phyloP scores from a whole-genome alignment of 2,888 invertebrate species.

The Pandemis heparana region DNA sequence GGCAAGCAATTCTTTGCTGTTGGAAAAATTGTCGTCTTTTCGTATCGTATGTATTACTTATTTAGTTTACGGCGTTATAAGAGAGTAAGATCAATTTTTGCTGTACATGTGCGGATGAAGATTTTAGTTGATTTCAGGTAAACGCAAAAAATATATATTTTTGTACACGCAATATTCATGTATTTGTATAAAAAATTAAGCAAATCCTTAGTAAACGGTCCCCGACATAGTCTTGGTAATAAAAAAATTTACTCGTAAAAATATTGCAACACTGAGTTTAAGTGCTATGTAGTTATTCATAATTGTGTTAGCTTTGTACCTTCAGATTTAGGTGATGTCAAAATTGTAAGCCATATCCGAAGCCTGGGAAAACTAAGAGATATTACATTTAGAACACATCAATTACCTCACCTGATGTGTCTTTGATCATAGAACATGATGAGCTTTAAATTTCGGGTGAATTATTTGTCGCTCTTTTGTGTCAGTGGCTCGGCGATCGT shows the following conservation, averaged over 20 bases:
- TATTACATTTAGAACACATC: conserved; percentile 35
- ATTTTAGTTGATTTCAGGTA: too few relatives aligned
- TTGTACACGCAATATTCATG: too few relatives aligned
- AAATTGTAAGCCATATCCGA: conserved; percentile 33
- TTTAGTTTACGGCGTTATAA: background rate
- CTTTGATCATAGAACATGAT: conserved; percentile 1
- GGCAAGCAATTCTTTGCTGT: background rate
- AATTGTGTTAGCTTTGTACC: conserved; percentile 18
- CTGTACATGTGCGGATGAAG: too few relatives aligned
- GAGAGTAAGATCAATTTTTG: background rate
- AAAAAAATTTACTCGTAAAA: too few relatives aligned
- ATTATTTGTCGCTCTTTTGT: too few relatives aligned
- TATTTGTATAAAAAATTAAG: too few relatives aligned
- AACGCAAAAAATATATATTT: too few relatives aligned
- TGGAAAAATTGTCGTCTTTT: conserved; percentile 2
- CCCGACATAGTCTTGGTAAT: too few relatives aligned
- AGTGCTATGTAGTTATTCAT: background rate
- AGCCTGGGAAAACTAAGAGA: conserved; percentile 24
- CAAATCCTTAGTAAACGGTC: too few relatives aligned
- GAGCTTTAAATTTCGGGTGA: too few relatives aligned
- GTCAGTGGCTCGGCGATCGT: too few relatives aligned
- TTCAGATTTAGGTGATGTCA: conserved; percentile 25
- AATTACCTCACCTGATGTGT: conserved; percentile 27
- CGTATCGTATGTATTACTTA: background rate
- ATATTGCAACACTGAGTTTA: too few relatives aligned